These are phyloP conservation scores for Mustela lutreola DNA, from an alignment of 2,113 vertebrate genomes.

Conservation along the genomic window DNA sequence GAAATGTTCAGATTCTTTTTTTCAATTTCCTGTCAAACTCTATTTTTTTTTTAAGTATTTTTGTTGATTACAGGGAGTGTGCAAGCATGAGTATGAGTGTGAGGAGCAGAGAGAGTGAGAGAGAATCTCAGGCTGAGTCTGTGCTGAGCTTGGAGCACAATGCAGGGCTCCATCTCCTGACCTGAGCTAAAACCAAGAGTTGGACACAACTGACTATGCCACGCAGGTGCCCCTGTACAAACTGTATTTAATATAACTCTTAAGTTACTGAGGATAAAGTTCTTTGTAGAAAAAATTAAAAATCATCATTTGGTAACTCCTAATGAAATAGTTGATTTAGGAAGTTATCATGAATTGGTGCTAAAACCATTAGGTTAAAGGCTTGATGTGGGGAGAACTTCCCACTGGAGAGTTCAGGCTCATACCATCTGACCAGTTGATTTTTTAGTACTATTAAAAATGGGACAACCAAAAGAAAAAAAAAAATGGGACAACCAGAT, in stretches of 20 bases:
- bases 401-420: neutral
- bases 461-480: neutral
- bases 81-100: neutral
- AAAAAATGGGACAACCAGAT: neutral
- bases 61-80: neutral
- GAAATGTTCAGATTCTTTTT: neutral
- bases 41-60: too few relatives aligned
- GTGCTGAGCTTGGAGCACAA: neutral
- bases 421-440: neutral
- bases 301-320: neutral
- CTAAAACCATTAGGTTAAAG: neutral
- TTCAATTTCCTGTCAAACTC: neutral
- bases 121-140: neutral
- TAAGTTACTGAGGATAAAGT: neutral
- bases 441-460: neutral
- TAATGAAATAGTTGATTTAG: neutral
- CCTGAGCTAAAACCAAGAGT: neutral
- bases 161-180: neutral
- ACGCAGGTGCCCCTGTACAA: neutral
- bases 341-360: neutral
- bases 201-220: neutral
- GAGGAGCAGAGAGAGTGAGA: neutral
- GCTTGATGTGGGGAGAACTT: neutral
- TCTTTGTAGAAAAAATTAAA: neutral
- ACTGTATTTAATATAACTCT: neutral